A percentile compares a stretch with the other conserved stretches of the same genome.
phyloP scores from a whole-genome alignment of 2,113 vertebrate species.

The Chinchilla lanigera region DNA sequence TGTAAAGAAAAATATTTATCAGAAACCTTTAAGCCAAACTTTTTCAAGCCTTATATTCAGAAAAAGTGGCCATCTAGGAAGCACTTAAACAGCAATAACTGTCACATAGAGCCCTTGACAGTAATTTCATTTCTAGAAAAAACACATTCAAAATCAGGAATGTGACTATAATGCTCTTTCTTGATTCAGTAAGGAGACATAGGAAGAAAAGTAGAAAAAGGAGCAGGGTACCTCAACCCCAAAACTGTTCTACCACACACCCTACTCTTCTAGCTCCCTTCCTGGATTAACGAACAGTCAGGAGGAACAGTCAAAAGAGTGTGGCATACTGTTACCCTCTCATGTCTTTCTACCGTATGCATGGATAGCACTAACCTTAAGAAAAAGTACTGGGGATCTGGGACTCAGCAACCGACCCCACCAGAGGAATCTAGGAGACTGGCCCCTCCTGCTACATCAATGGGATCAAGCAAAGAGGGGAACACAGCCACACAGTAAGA shows the following conservation, averaged over 20 bases:
- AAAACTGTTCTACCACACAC: neutral
- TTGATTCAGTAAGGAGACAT: neutral
- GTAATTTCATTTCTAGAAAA: neutral
- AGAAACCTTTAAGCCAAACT: conserved; percentile 7
- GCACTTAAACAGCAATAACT: conserved; percentile 3
- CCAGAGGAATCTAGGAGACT: too few relatives aligned
- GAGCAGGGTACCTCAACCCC: neutral
- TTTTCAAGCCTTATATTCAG: neutral
- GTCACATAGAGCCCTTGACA: neutral
- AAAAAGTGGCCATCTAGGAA: neutral
- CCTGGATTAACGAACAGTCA: neutral
- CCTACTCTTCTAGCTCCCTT: neutral
- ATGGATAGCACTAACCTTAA: neutral
- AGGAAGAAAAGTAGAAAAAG: neutral
- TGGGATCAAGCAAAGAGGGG: too few relatives aligned
- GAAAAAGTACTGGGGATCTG: neutral
- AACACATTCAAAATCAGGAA: neutral
- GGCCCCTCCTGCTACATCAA: too few relatives aligned
- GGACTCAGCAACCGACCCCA: too few relatives aligned
- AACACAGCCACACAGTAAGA: too few relatives aligned
- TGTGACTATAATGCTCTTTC: neutral
- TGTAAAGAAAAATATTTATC: neutral
- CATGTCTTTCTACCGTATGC: neutral
- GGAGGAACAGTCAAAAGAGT: neutral
- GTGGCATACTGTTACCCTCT: neutral